These are phyloP conservation scores for honey bee (Apis mellifera) DNA, from an alignment of 1,140 invertebrate species.

Conservation along the genomic window Amel_HAv3.1 CM009942.2:9977501-9978000, in stretches of 20 bases:
- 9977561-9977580: neutral
- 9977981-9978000: neutral
- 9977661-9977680: neutral
- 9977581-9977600: neutral
- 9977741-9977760: conserved; percentile 54
- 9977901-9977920: neutral
- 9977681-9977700: conserved; percentile 7
- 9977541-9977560: neutral
- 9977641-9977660: neutral
- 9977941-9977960: neutral
- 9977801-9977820: conserved; percentile 53
- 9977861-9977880: conserved; percentile 53
- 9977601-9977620: neutral
- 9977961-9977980: neutral
- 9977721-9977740: conserved; percentile 36
- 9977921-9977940: too few species aligned
- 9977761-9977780: conserved; percentile 61
- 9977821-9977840: conserved; percentile 88
- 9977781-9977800: conserved; percentile 61
- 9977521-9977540: neutral
- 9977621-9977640: conserved; percentile 18
- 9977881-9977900: neutral
- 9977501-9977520: too few species aligned
- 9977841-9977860: conserved; percentile 86
- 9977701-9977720: neutral